Evolutionary conservation across 2,888 invertebrate species (phyloP), one percentile per base, ranked within the genome.

Genomic region (Scaptomyza flava): DNA sequence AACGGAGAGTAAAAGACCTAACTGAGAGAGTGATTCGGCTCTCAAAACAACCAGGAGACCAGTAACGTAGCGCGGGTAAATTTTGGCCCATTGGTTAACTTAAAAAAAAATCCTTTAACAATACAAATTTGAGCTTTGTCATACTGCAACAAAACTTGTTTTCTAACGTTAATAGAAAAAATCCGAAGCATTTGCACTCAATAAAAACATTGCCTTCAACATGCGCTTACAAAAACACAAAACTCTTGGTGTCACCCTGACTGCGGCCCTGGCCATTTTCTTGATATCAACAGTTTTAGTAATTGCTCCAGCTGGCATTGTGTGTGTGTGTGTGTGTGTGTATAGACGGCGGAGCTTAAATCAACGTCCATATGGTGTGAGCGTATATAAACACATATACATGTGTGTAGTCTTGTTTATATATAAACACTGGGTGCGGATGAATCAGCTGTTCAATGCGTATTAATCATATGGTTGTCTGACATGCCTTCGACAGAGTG

Each of bases 401-500:
- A 60, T 20, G 45, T 42, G 50, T 47, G 42, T 31, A 47, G 60
- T 17, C 60, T 42, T 48, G 62, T 41, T 34, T 52, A 57, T 63
- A 53, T 64, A 62, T 43, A 64, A 62, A 57, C 54, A 48, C 42
- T 59, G 31, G 47, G 52, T 60, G 65, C 63, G 67, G 75, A 81
- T 82, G 87, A 83, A 83, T 83, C 82, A 83, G 82, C 82, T 83
- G 82, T 87, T 81, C 79, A 58, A 33, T 78, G 68, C 74, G 84
- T 81, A 86, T 84, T 84, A 87, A 84, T 87, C 86, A 81, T 88
- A 88, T 81, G 88, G 72, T 76, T 74, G 53, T 47, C 69, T 71
- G 69, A 74, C 65, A 76, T 66, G 82, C 66, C 72, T 68, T 77
- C 57, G 38, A 53, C 46, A 54, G 52, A 33, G 48, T 76, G 67